Conservation (phyloP, 2,113 vertebrate genomes). For the Danionella cerebrum region DNA sequence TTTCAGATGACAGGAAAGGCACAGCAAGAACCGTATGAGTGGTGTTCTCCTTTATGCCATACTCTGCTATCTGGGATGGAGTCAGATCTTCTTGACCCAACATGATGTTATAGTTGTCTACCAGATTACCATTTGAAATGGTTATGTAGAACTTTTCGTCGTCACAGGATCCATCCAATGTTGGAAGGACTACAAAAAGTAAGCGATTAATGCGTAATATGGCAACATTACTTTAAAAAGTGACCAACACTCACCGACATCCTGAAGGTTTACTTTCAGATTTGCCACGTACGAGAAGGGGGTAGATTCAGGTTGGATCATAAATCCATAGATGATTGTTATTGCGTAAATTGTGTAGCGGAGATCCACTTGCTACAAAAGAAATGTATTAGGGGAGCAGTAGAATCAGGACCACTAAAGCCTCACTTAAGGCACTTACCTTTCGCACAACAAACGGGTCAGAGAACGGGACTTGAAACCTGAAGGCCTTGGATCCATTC, state of each 20-base stretch:
- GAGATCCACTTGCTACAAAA: slow-evolving; percentile 46
- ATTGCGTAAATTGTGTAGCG: slow-evolving; percentile 47
- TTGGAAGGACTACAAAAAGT: slow-evolving; percentile 47
- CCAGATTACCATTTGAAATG: slow-evolving; percentile 49
- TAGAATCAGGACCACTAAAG: neutral
- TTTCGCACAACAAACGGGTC: slow-evolving; percentile 52
- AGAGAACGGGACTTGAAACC: slow-evolving; percentile 59
- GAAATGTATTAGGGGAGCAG: neutral
- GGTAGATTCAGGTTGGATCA: slow-evolving; percentile 52
- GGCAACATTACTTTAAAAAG: neutral
- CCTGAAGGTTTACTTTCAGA: slow-evolving; percentile 39
- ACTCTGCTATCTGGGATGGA: slow-evolving; percentile 18
- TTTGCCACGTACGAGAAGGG: slow-evolving; percentile 44
- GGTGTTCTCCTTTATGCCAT: slow-evolving; percentile 35
- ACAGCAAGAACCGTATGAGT: slow-evolving; percentile 51
- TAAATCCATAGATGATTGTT: slow-evolving; percentile 50
- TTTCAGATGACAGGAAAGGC: slow-evolving; percentile 38
- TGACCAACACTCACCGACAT: slow-evolving; percentile 54
- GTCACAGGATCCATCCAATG: slow-evolving; percentile 54
- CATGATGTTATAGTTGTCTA: slow-evolving; percentile 35
- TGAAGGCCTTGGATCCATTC: slow-evolving; percentile 59
- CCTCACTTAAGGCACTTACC: slow-evolving; percentile 43
- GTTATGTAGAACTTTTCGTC: slow-evolving; percentile 44
- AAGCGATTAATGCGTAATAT: neutral
- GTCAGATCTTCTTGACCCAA: slow-evolving; percentile 44